Evolutionary conservation across 2,113 vertebrate species (phyloP), one percentile per base, ranked within the genome.

Genomic region (Hippocampus abdominalis): DNA sequence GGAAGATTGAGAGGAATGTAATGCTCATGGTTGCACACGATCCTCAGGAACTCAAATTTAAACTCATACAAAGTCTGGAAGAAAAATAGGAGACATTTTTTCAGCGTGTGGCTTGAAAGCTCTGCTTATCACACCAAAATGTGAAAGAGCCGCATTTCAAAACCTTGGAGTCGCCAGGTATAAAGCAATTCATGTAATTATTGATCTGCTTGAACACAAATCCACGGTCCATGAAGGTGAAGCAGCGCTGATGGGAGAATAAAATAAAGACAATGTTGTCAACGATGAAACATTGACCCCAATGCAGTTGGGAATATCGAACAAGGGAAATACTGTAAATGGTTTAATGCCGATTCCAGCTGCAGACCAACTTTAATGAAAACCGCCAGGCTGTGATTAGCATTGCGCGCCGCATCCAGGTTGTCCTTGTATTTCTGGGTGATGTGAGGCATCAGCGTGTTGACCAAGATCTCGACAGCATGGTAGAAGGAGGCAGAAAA

Each of bases 151-250:
- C 7, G 15, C 10, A 27, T 49, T 44, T 54, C 92, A 27, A 98
- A 44, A 99, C 97, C 95, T 98, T 99, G 0, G 97, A 93, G 86
- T 98, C 97, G 88, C 96, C 97, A 23, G 96, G 95, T 42, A 95
- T 77, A 86, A 99, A 99, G 87, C 93, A 98, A 87, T 94, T 95
- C 87, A 96, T 95, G 89, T 98, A 99, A 89, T 95, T 97, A 91
- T 98, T 98, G 87, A 99, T 99, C 86, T 95, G 97, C 78, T 98
- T 98, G 89, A 99, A 97, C 65, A 97, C 92, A 54, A 99, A 99
- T 76, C 97, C 97, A 81, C 97, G 90, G 76, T 99, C 97, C 97
- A 99, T 97, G 78, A 98, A 96, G 70, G 97, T 98, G 88, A 98
- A 97, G 88, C 96, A 99, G 66, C 94, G 94, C 97, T 99, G 91